Base-by-base conservation (phyloP, 2,113 vertebrate genomes). In the Ancistrus triradiatus region DNA sequence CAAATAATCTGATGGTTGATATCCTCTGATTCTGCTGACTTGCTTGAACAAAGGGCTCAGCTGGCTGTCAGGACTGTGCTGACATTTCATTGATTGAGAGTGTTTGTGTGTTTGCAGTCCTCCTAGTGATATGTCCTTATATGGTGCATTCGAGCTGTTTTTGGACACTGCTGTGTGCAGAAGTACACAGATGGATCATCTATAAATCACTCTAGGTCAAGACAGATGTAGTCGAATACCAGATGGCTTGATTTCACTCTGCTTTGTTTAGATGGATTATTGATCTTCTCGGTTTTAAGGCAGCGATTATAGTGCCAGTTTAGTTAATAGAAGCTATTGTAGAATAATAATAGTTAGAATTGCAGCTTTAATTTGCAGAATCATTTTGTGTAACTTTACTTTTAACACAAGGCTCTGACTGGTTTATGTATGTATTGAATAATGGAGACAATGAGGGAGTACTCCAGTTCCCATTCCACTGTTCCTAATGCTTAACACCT, bases 101-200 rank as follows among this genome's bases (percentile, higher is more conserved):
- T 57, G 48, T 60, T 44, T 58, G 59, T 55, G 51, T 59, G 46
- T 33, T 44, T 47, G 40, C 47, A 63, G 27, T 37, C 58, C 62
- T 35, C 3, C 22, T 38, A 68, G 64, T 56, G 68, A 44, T 33
- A 18, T 73, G 74, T 69, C 77, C 78, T 85, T 80, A 70, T 78
- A 9, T 72, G 65, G 47, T 63, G 74, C 27, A 40, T 51, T 52
- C 48, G 57, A n/a, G 65, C 77, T 83, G 79, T 83, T 83, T 80
- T 69, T 69, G 73, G 25, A 24, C 46, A 0, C 53, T 51, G 51
- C 42, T 21, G 17, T 53, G 61, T 38, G 33, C 47, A 51, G 27
- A 19, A 46, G 5, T 31, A 62, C 13, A 40, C 15, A 40, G 49
- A 9, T 53, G 28, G 40, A 52, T 27, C 8, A 22, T 63, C 38